phyloP scores from a whole-genome alignment of 2,113 vertebrate genomes.

The Synchiropus splendidus region DNA sequence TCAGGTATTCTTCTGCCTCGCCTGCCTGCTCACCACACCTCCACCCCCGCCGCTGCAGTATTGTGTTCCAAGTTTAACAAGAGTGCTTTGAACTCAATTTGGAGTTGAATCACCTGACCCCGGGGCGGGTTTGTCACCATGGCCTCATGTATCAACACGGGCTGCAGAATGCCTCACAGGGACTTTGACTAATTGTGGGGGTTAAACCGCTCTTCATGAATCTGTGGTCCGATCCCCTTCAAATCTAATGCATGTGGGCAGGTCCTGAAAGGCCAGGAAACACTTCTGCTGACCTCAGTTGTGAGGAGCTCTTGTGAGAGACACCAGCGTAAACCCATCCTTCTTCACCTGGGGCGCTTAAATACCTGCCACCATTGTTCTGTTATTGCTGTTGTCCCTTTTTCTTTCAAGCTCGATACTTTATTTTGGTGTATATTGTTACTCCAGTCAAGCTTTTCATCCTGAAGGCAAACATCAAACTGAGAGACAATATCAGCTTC shows the following conservation, averaged over 20 bases:
- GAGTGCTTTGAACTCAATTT: constrained; percentile 70
- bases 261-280: constrained; percentile 64
- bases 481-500: constrained; percentile 66
- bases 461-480: constrained; percentile 70
- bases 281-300: constrained; percentile 58
- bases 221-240: constrained; percentile 56
- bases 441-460: constrained; percentile 62
- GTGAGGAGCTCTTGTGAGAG: constrained; percentile 54
- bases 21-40: constrained; percentile 25
- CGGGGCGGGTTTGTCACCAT: constrained; percentile 55
- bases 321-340: constrained; percentile 67
- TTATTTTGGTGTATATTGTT: constrained; percentile 78
- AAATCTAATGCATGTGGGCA: constrained; percentile 66
- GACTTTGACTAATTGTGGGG: constrained; percentile 72
- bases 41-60: constrained; percentile 42
- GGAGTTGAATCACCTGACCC: constrained; percentile 58
- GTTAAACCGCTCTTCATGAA: constrained; percentile 62
- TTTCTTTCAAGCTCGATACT: constrained; percentile 70
- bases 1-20: constrained; percentile 38
- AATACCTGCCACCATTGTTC: constrained; percentile 71
- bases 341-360: constrained; percentile 66
- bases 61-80: constrained; percentile 68
- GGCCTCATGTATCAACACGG: constrained; percentile 64
- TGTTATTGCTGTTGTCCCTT: constrained; percentile 72
- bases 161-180: constrained; percentile 58